Conservation (phyloP, 2,888 invertebrate species). For the Cheilosia vernalis region DNA sequence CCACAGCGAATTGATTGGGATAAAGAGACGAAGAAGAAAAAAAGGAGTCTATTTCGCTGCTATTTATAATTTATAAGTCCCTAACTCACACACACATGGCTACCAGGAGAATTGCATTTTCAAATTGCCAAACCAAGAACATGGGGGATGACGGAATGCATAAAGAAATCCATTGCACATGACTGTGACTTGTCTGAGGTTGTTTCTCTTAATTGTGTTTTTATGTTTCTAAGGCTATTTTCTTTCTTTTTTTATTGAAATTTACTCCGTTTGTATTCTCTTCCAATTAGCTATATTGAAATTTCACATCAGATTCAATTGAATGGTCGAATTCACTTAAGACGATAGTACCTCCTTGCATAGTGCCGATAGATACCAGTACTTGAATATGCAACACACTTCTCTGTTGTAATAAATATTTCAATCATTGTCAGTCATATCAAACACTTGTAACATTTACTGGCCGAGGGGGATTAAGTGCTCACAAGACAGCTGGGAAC, state of each 20-base stretch:
- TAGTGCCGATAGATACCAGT: conserved; percentile 1
- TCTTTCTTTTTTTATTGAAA: conserved; percentile 19
- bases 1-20: conserved; percentile 21
- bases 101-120: conserved; percentile 54
- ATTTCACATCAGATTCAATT: conserved; percentile 44
- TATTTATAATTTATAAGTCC: conserved; percentile 73
- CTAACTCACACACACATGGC: conserved; percentile 29
- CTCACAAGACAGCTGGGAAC: conserved; percentile 1
- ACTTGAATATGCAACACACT: background rate
- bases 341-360: background rate
- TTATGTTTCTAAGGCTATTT: conserved; percentile 29
- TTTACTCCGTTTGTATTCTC: conserved; percentile 22
- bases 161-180: conserved; percentile 55
- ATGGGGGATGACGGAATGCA: conserved; percentile 55
- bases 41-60: conserved; percentile 69
- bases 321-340: conserved; percentile 47
- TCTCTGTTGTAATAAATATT: conserved; percentile 26
- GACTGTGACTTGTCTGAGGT: conserved; percentile 41
- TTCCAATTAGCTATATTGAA: conserved; percentile 44
- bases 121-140: conserved; percentile 3
- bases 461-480: background rate
- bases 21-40: conserved; percentile 14
- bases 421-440: conserved; percentile 32
- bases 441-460: conserved; percentile 18
- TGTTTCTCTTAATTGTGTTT: conserved; percentile 48